Evolutionary conservation across 1,140 invertebrate genomes (phyloP).

Genomic region (Drosophila busckii): DNA sequence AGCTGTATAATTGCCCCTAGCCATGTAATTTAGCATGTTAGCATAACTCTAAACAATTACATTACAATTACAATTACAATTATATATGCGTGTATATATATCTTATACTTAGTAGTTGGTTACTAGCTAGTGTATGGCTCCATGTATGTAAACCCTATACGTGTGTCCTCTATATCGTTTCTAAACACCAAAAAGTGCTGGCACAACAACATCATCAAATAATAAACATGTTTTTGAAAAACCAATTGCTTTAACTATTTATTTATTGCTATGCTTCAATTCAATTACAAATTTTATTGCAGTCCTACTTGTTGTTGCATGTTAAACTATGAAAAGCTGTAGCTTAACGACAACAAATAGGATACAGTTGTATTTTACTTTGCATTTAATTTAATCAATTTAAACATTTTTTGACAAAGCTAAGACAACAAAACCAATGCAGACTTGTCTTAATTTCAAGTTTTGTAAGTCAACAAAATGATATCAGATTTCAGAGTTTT

Average conservation of each 20-base stretch:
- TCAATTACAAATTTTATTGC: too few species aligned
- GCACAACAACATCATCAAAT: constrained; percentile 67
- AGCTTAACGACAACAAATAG: too few species aligned
- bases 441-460: too few species aligned
- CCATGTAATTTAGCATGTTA: constrained; percentile 27
- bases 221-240: constrained; percentile 66
- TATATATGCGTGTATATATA: constrained; percentile 11
- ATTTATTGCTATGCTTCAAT: too few species aligned
- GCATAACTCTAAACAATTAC: not conserved
- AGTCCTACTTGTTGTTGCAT: too few species aligned
- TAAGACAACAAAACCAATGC: too few species aligned
- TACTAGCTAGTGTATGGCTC: constrained; percentile 37
- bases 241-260: constrained; percentile 10
- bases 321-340: not conserved
- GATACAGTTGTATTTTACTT: too few species aligned
- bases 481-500: too few species aligned
- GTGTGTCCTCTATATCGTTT: constrained; percentile 66
- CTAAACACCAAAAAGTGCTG: constrained; percentile 70
- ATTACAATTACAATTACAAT: not conserved
- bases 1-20: constrained; percentile 36
- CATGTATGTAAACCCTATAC: constrained; percentile 40
- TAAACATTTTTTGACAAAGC: too few species aligned
- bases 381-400: too few species aligned
- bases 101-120: constrained; percentile 26
- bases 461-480: too few species aligned